Percentiles rank a stretch among this genome's conserved stretches.
phyloP scores from a whole-genome alignment of 2,113 vertebrate species.

The Pelvicachromis taeniatus region DNA sequence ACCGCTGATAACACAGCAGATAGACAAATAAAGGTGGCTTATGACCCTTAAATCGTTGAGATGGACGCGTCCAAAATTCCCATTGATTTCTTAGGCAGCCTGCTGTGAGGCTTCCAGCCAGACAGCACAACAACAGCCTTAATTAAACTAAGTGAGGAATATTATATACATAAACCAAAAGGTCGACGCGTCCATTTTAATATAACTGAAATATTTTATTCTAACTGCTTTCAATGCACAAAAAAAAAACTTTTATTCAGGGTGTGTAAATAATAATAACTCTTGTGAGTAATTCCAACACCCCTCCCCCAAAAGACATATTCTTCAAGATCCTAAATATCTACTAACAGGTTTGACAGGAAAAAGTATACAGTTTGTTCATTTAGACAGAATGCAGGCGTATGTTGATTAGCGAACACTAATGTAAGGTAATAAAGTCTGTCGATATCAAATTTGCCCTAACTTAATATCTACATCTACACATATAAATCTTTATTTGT shows the following conservation, averaged over 20 bases:
- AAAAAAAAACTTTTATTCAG: background rate
- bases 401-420: background rate
- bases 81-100: constrained; percentile 46
- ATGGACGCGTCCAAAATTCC: constrained; percentile 50
- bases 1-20: background rate
- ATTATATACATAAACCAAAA: background rate
- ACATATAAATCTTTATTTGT: background rate
- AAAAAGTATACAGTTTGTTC: background rate
- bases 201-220: background rate
- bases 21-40: rapidly evolving
- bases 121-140: constrained; percentile 11
- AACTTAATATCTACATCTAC: background rate
- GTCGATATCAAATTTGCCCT: background rate
- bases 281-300: background rate
- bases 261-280: background rate
- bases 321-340: background rate
- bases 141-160: background rate
- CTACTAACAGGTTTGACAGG: background rate
- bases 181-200: background rate
- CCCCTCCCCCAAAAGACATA: background rate
- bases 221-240: background rate
- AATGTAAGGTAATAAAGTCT: background rate
- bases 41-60: background rate
- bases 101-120: constrained; percentile 36
- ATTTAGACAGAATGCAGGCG: background rate